Percentiles rank a stretch among this genome's conserved stretches.
These are phyloP conservation scores for Heterodera carotae DNA, from an alignment of 1,140 invertebrate species.

Conservation along the genomic window DNA sequence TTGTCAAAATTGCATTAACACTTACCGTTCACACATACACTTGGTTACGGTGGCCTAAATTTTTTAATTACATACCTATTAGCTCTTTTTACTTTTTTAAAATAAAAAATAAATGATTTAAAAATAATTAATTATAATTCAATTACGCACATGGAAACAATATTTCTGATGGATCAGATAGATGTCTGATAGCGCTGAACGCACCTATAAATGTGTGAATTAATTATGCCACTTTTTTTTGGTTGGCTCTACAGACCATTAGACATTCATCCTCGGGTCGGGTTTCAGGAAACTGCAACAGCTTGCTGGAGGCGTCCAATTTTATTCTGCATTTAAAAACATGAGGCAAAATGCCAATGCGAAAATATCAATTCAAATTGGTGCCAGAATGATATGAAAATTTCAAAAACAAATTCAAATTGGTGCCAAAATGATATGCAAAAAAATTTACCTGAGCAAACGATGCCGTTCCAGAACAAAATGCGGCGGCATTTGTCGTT, in stretches of 20 bases:
- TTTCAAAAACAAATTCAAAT: slow-evolving; percentile 19
- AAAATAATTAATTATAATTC: slow-evolving; percentile 4
- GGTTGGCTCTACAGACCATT: slow-evolving; percentile 35
- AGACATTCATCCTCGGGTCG: slow-evolving; percentile 45
- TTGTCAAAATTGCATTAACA: not conserved
- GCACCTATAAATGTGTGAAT: slow-evolving; percentile 22
- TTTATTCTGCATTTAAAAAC: slow-evolving; percentile 48
- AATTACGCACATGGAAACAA: slow-evolving; percentile 46
- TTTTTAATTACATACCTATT: not conserved
- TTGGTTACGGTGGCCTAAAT: slow-evolving; percentile 51
- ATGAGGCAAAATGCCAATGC: no score
- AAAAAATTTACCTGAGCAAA: slow-evolving; percentile 39
- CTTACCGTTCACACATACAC: slow-evolving; percentile 48
- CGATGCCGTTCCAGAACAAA: slow-evolving; percentile 47
- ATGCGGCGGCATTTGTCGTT: slow-evolving; percentile 23
- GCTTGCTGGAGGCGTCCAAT: slow-evolving; percentile 47
- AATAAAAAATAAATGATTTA: no score
- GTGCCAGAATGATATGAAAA: not conserved
- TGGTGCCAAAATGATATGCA: not conserved
- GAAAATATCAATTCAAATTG: slow-evolving; percentile 10
- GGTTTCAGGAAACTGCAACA: slow-evolving; percentile 49
- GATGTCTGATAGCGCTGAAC: slow-evolving; percentile 48
- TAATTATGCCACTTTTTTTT: slow-evolving; percentile 4
- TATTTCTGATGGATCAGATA: slow-evolving; percentile 56
- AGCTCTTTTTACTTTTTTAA: no score